These are phyloP conservation scores for Anguilla anguilla DNA, from an alignment of 2,797 vertebrate genomes.

Conservation along the genomic window DNA sequence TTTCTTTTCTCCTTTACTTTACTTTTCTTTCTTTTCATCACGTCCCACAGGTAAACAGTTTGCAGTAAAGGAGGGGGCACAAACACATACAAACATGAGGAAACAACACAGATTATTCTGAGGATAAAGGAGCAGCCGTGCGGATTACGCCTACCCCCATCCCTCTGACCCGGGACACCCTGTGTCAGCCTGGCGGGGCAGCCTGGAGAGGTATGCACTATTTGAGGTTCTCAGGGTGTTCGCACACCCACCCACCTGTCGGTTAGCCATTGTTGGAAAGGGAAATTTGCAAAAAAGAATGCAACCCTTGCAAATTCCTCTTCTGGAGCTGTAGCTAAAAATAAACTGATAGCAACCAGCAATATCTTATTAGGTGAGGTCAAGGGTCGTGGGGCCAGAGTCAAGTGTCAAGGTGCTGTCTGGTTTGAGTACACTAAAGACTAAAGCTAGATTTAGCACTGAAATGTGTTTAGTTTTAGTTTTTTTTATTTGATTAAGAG, in stretches of 20 bases:
- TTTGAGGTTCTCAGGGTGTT: conserved; percentile 17
- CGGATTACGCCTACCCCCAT: neutral
- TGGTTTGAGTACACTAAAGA: neutral
- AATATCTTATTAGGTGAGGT: neutral
- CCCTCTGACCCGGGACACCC: conserved; percentile 1
- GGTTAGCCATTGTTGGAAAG: neutral
- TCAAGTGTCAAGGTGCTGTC: neutral
- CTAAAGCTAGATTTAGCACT: neutral
- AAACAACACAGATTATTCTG: conserved; percentile 19
- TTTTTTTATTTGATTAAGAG: too few relatives aligned
- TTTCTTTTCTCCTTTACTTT: neutral
- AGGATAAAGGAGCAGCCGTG: neutral
- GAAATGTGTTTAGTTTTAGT: neutral
- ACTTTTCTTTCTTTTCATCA: neutral
- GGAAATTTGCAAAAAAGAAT: conserved; percentile 5
- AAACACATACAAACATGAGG: conserved; percentile 12
- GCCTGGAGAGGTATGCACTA: neutral
- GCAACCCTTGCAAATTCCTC: neutral
- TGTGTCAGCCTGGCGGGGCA: neutral
- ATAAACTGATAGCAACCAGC: neutral
- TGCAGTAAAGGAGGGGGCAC: neutral
- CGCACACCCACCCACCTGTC: neutral
- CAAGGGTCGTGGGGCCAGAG: neutral
- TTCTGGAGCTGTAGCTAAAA: neutral
- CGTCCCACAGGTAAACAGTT: conserved; percentile 19